Percentiles rank a stretch among this genome's conserved stretches.
Conservation (phyloP, 2,888 invertebrate genomes). For the Trissoscelio sp. region DNA sequence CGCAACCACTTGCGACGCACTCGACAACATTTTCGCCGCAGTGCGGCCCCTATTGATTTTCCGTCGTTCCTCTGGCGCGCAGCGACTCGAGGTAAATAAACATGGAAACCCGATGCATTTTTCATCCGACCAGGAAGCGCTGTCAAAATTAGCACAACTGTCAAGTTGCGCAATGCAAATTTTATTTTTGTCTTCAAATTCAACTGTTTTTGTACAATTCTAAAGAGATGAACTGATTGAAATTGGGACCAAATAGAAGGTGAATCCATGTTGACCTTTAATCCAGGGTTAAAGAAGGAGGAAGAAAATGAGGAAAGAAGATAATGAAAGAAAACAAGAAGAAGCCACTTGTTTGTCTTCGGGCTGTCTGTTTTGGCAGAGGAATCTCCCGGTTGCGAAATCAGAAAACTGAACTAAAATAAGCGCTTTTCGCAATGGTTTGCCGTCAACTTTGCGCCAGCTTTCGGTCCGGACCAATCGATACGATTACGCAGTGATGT, state of each 20-base stretch:
- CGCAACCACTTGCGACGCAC: constrained; percentile 61
- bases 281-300: not conserved
- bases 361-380: constrained; percentile 8
- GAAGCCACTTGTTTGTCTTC: constrained; percentile 8
- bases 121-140: constrained; percentile 26
- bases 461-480: constrained; percentile 35
- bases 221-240: too few relatives aligned
- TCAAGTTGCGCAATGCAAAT: not conserved
- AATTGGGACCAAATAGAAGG: too few relatives aligned
- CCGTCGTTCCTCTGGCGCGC: constrained; percentile 71
- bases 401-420: constrained; percentile 20
- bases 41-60: constrained; percentile 83
- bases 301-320: not conserved
- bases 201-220: too few relatives aligned
- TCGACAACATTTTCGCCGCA: constrained; percentile 82
- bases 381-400: constrained; percentile 5
- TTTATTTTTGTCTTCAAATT: too few relatives aligned
- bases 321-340: not conserved
- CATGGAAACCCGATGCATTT: constrained; percentile 72
- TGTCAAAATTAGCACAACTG: constrained; percentile 16
- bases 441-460: constrained; percentile 34
- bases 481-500: constrained; percentile 47
- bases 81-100: constrained; percentile 79
- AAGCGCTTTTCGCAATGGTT: constrained; percentile 3
- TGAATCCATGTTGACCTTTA: too few relatives aligned